Evolutionary conservation across 2,113 vertebrate species (phyloP).

Genomic region (Falco punctatus): DNA sequence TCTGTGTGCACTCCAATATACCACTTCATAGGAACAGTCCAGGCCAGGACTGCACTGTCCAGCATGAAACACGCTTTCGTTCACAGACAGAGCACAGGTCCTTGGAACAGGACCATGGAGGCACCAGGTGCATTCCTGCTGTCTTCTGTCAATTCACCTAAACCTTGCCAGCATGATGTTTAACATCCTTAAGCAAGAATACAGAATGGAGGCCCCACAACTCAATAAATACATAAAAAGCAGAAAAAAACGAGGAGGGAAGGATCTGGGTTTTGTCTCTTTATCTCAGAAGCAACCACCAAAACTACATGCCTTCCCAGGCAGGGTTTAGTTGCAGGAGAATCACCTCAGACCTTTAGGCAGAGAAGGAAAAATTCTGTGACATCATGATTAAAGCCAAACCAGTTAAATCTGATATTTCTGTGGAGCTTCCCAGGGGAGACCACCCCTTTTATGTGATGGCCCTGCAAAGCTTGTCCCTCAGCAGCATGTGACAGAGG

Average conservation of each 20-base stretch:
- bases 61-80: neutral
- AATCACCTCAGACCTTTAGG: neutral
- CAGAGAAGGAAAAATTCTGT: neutral
- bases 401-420: neutral
- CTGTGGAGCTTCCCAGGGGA: accelerated
- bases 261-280: neutral
- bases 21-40: neutral
- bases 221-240: neutral
- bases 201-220: neutral
- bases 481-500: neutral
- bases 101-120: neutral
- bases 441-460: neutral
- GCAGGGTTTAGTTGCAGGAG: neutral
- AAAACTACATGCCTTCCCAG: neutral
- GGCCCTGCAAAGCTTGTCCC: neutral
- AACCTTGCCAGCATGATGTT: neutral
- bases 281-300: neutral
- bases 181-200: neutral
- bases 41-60: neutral
- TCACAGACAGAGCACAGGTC: neutral
- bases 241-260: neutral
- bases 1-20: neutral
- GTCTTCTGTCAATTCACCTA: neutral
- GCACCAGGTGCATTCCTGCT: neutral
- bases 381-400: neutral